Percentiles rank a stretch among this genome's conserved stretches.
phyloP scores from a whole-genome alignment of 2,888 invertebrate species.

The Schizotus pectinicornis region DNA sequence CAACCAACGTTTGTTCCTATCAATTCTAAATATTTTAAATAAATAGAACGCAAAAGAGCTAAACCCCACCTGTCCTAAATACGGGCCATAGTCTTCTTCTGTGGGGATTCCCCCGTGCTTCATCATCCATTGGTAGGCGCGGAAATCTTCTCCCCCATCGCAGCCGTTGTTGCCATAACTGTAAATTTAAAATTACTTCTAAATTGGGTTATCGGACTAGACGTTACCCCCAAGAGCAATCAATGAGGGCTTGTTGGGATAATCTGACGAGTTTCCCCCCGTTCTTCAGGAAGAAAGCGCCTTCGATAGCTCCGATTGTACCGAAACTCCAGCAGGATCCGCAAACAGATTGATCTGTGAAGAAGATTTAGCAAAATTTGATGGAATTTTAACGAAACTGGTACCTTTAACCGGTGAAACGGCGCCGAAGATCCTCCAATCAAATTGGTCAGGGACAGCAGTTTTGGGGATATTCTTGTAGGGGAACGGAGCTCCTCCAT shows the following conservation, averaged over 20 bases:
- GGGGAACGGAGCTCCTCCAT: constrained; percentile 82
- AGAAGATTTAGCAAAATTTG: not conserved
- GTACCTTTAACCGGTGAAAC: constrained; percentile 92
- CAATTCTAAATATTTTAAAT: not conserved
- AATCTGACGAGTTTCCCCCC: constrained; percentile 80
- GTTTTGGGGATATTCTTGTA: constrained; percentile 64
- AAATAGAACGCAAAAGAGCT: not conserved
- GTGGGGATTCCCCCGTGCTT: constrained; percentile 86
- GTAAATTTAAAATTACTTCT: not conserved
- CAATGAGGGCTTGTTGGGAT: constrained; percentile 92
- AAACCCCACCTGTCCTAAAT: constrained; percentile 77
- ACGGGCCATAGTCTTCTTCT: constrained; percentile 91
- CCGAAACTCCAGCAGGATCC: constrained; percentile 98
- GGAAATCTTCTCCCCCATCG: constrained; percentile 96
- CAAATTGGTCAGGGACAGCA: constrained; percentile 75
- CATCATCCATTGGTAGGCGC: constrained; percentile 92
- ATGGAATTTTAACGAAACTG: not conserved
- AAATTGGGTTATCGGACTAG: not conserved
- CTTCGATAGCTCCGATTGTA: constrained; percentile 91
- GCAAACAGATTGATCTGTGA: constrained; percentile 93
- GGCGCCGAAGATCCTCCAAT: constrained; percentile 92
- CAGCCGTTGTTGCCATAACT: constrained; percentile 94
- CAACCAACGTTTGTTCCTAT: not conserved
- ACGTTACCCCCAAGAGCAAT: constrained; percentile 89
- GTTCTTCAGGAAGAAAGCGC: constrained; percentile 84